Evolutionary conservation across 1,140 invertebrate genomes (phyloP).

Genomic region (Drosophila yakuba): DNA sequence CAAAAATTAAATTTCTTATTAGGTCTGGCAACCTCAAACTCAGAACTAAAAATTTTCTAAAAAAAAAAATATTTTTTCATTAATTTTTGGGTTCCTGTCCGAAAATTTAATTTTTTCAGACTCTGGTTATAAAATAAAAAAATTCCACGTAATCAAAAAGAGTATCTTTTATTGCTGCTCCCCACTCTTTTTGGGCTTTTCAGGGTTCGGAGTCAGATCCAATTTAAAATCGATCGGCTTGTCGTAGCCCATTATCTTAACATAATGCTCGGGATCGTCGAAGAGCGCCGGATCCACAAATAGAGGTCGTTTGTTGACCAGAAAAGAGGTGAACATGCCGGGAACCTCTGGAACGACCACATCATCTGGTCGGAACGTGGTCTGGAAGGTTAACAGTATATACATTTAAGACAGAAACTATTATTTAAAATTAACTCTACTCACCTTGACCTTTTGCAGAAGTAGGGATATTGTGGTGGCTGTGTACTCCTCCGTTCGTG

Average conservation of each 20-base stretch:
- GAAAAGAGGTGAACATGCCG: constrained; percentile 93
- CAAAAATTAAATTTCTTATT: not conserved
- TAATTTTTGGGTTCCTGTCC: too few relatives aligned
- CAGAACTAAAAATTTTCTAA: too few relatives aligned
- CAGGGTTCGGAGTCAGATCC: constrained; percentile 29
- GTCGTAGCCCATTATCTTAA: constrained; percentile 95
- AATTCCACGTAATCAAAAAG: not conserved
- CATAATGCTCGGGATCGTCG: constrained; percentile 89
- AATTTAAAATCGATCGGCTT: constrained; percentile 94
- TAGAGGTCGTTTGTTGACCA: constrained; percentile 89
- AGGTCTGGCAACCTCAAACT: not conserved
- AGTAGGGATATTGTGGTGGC: constrained; percentile 90
- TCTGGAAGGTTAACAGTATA: constrained; percentile 84
- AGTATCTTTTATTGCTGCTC: constrained; percentile 49
- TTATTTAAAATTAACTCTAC: not conserved
- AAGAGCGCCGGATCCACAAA: constrained; percentile 92
- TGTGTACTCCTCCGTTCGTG: constrained; percentile 87
- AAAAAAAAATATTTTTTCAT: too few relatives aligned
- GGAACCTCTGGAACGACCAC: constrained; percentile 91
- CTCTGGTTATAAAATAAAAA: too few relatives aligned
- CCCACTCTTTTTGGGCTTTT: constrained; percentile 14
- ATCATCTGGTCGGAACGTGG: constrained; percentile 90
- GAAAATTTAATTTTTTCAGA: too few relatives aligned
- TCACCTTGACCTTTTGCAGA: constrained; percentile 87
- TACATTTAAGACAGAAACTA: not conserved